Percentiles rank a stretch among this genome's conserved stretches.
These are phyloP conservation scores for Doris montereyensis DNA, from an alignment of 2,888 invertebrate genomes.

Conservation along the genomic window DNA sequence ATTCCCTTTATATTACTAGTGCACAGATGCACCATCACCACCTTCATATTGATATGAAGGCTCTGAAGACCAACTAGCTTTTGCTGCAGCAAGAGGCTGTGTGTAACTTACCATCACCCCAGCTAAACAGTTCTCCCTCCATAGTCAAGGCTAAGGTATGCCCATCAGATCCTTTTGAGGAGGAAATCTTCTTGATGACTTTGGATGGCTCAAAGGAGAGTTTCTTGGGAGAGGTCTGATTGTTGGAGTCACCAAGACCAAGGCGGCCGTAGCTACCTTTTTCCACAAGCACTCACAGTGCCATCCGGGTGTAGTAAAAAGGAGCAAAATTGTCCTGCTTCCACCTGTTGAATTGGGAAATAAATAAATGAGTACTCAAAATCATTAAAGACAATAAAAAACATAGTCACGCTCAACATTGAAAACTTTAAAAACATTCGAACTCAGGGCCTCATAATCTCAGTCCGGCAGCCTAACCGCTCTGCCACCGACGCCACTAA, in stretches of 20 bases:
- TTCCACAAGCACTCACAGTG: conserved; percentile 78
- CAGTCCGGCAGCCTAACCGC: too few species aligned
- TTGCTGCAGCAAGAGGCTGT: too few species aligned
- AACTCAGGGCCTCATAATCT: too few species aligned
- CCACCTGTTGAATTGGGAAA: conserved; percentile 72
- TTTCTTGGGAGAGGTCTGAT: conserved; percentile 77
- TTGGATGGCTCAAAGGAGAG: conserved; percentile 75
- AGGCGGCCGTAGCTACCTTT: conserved; percentile 79
- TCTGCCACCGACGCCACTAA: too few species aligned
- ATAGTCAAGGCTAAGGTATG: conserved; percentile 79
- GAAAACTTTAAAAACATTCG: too few species aligned
- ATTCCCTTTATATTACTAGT: too few species aligned
- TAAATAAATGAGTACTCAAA: too few species aligned
- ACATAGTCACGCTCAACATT: too few species aligned
- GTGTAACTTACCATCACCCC: conserved; percentile 77
- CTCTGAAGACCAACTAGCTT: too few species aligned
- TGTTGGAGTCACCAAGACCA: conserved; percentile 79
- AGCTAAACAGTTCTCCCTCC: conserved; percentile 80
- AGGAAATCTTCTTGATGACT: conserved; percentile 75
- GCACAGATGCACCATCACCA: too few species aligned
- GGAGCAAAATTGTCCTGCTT: conserved; percentile 80
- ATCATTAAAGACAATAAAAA: too few species aligned
- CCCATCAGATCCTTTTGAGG: conserved; percentile 79
- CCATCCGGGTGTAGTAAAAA: conserved; percentile 78
- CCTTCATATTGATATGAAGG: too few species aligned